phyloP scores from a whole-genome alignment of 2,797 vertebrate genomes.

The Yasuhikotakia modesta region DNA sequence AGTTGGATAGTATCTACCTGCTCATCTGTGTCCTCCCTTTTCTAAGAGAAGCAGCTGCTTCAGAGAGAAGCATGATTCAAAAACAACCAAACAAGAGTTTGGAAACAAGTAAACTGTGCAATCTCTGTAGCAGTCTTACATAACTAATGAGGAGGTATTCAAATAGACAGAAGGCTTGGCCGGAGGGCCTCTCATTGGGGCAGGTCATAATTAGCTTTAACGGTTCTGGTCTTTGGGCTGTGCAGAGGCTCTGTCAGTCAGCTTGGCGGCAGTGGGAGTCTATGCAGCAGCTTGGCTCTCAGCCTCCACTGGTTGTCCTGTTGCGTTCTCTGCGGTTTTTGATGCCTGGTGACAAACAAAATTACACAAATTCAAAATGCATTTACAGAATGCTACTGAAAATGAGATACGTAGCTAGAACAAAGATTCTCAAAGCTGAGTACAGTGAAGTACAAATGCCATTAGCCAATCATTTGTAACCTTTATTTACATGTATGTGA shows the following conservation, averaged over 20 bases:
- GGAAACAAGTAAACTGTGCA: slow-evolving; percentile 25
- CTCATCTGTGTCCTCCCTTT: slow-evolving; percentile 34
- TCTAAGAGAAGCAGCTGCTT: slow-evolving; percentile 4
- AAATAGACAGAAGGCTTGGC: slow-evolving; percentile 64
- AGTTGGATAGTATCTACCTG: slow-evolving; percentile 45
- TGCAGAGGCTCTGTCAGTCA: slow-evolving; percentile 49
- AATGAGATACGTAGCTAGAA: too few relatives aligned
- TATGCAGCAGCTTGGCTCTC: slow-evolving; percentile 86
- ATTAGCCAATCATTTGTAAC: too few relatives aligned
- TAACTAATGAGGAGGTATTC: slow-evolving; percentile 71
- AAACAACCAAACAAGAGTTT: slow-evolving; percentile 33
- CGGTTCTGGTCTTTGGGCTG: slow-evolving; percentile 55
- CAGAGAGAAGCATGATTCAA: slow-evolving; percentile 35
- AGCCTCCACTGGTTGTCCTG: slow-evolving; percentile 84
- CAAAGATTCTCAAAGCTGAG: too few relatives aligned
- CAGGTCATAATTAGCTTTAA: slow-evolving; percentile 48
- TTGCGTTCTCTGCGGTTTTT: slow-evolving; percentile 90
- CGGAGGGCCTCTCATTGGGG: slow-evolving; percentile 73
- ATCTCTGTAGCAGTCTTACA: slow-evolving; percentile 69
- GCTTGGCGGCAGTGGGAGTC: slow-evolving; percentile 51
- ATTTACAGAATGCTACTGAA: neutral
- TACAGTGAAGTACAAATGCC: too few relatives aligned
- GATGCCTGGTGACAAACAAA: slow-evolving; percentile 79
- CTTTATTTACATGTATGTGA: too few relatives aligned
- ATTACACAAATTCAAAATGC: neutral